Evolutionary conservation across 1,140 invertebrate genomes (phyloP), one percentile per base, ranked within the genome.

Genomic region (Oscheius sp.): DNA sequence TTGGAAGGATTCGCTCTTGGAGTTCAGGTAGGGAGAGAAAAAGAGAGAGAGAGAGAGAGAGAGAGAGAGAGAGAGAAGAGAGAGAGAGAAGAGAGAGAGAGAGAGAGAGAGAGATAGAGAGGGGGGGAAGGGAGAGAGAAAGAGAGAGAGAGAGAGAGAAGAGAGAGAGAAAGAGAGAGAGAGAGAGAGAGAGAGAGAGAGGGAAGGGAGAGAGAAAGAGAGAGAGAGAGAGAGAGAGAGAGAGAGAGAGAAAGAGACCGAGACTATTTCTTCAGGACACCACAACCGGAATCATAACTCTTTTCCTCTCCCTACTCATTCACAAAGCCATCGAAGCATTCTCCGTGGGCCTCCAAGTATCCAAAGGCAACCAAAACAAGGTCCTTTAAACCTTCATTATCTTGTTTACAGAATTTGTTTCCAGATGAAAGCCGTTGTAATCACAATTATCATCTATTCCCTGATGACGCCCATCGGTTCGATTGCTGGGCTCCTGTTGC

Each of bases 271-370:
- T n/a, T 62, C 23, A 71, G 65, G 81, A 82, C n/a, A 49, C 66
- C 42, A 23, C 61, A 18, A 28, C 77, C 7, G 79, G 79, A 26
- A 82, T 82, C 58, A 13, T 76, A 4, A 82, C 79, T 7, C 68
- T 82, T 3, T 82, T 82, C 59, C 18, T 82, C 28, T 82, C 80
- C 20, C 69, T 82, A 23, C 73, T 82, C n/a, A 78, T 82, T 59
- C 80, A 82, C 75, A 82, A 82, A 65, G 78, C 76, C 4, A 81
- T 82, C 62, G 80, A 82, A 67, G 77, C 80, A 1, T 82, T 82
- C 46, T 79, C 74, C 28, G 81, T 82, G n/a, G 80, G 80, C n/a
- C 63, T 82, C 15, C 81, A 82, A 58, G 64, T 82, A 35, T 75
- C 49, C 32, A 76, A 68, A 45, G 38, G 75, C 18, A 78, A 79